Evolutionary conservation across 2,113 vertebrate genomes (phyloP).

Genomic region (Rhinopomastus cyanomelas): DNA sequence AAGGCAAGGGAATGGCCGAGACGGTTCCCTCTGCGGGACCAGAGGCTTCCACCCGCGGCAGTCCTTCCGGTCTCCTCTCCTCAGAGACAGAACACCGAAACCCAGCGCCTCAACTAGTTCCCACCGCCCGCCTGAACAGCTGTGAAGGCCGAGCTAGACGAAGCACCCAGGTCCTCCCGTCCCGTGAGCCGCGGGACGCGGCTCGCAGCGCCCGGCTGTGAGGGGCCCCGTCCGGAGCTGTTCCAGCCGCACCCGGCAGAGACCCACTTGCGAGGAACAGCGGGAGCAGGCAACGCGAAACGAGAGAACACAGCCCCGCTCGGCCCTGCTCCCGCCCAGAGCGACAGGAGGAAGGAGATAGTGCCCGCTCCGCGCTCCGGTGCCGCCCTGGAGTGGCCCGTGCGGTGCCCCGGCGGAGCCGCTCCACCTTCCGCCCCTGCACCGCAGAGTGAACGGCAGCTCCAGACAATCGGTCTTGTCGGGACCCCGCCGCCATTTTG

Average conservation of each 20-base stretch:
- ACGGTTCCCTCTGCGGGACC: not conserved
- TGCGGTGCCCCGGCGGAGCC: too few relatives aligned
- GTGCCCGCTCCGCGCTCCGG: too few relatives aligned
- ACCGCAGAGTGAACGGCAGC: too few relatives aligned
- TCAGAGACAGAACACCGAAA: not conserved
- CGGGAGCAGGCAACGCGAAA: fast-evolving
- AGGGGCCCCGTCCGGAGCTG: not conserved
- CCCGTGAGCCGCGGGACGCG: too few relatives aligned
- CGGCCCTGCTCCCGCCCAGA: fast-evolving
- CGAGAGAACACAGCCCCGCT: fast-evolving
- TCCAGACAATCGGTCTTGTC: too few relatives aligned
- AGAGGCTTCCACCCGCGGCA: fast-evolving
- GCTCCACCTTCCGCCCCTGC: too few relatives aligned
- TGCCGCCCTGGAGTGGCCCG: too few relatives aligned
- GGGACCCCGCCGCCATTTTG: too few relatives aligned
- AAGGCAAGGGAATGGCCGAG: fast-evolving
- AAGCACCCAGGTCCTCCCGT: fast-evolving
- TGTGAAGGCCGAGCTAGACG: fast-evolving
- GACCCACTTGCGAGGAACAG: fast-evolving
- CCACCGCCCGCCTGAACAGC: not conserved
- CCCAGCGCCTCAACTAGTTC: fast-evolving
- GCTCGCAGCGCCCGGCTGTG: fast-evolving
- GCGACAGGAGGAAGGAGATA: fast-evolving
- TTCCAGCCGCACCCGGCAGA: not conserved
- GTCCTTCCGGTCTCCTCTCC: not conserved